phyloP scores from a whole-genome alignment of 2,888 invertebrate genomes.

The Tanytarsus gracilentus region DNA sequence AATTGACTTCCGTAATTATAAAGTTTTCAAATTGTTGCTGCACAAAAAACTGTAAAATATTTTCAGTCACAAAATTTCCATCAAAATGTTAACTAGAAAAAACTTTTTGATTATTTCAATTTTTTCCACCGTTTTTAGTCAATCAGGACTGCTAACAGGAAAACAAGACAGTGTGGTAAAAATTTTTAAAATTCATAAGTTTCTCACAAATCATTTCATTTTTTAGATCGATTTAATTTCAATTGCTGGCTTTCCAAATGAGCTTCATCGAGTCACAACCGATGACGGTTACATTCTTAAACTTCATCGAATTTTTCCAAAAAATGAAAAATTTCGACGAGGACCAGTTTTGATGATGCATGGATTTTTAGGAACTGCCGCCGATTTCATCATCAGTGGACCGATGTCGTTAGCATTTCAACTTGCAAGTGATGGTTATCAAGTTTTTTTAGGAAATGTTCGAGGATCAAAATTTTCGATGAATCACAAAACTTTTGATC shows the following conservation, averaged over 20 bases:
- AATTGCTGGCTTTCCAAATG: constrained; percentile 46
- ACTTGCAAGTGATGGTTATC: not conserved
- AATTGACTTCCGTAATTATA: too few species aligned
- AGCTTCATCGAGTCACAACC: constrained; percentile 52
- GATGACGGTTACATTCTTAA: constrained; percentile 61
- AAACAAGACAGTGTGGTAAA: not conserved
- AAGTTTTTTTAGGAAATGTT: not conserved
- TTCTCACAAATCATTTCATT: not conserved
- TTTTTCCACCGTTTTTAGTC: not conserved
- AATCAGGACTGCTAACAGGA: not conserved
- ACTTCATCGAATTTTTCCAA: constrained; percentile 55
- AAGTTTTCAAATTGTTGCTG: too few species aligned
- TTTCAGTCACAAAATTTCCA: not conserved
- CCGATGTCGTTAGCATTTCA: constrained; percentile 45
- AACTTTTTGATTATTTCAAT: not conserved
- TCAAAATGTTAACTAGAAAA: constrained; percentile 1
- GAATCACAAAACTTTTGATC: constrained; percentile 5
- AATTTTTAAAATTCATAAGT: not conserved
- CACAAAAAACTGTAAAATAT: too few species aligned
- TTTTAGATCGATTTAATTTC: constrained; percentile 2
- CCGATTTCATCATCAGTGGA: constrained; percentile 58
- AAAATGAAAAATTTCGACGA: constrained; percentile 34
- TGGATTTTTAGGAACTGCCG: constrained; percentile 56
- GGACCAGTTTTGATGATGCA: constrained; percentile 52
- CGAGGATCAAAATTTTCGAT: constrained; percentile 3